phyloP scores from a whole-genome alignment of 1,140 invertebrate species.

The Drosophila equinoxialis region DNA sequence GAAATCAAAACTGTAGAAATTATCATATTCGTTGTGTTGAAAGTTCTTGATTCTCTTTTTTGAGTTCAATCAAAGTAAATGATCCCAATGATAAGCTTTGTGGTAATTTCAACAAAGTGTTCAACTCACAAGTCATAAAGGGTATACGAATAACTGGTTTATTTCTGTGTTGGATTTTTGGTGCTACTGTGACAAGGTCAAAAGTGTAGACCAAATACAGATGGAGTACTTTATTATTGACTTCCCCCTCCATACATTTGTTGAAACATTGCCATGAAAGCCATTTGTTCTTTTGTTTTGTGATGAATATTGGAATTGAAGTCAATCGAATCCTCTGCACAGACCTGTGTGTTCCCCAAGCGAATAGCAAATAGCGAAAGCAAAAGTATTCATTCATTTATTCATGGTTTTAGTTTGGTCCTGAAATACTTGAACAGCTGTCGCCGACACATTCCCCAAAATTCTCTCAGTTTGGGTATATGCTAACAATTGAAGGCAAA shows the following conservation, averaged over 20 bases:
- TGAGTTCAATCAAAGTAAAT: too few relatives aligned
- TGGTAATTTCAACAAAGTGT: too few relatives aligned
- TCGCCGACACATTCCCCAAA: neutral
- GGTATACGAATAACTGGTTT: too few relatives aligned
- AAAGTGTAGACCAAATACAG: neutral
- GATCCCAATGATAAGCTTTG: too few relatives aligned
- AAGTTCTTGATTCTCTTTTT: too few relatives aligned
- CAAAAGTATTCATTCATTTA: conserved; percentile 56
- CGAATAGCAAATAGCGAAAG: conserved; percentile 21
- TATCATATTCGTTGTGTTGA: too few relatives aligned
- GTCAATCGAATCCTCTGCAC: neutral
- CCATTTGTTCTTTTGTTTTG: conserved; percentile 5
- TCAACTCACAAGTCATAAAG: too few relatives aligned
- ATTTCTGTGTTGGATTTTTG: too few relatives aligned
- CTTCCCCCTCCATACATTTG: too few relatives aligned
- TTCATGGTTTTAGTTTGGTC: conserved; percentile 33
- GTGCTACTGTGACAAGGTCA: neutral
- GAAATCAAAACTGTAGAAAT: too few relatives aligned
- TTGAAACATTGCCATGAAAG: too few relatives aligned
- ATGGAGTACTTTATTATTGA: neutral
- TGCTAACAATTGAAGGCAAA: conserved; percentile 9
- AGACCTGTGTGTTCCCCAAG: neutral
- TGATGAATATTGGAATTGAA: conserved; percentile 8
- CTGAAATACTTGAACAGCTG: conserved; percentile 24
- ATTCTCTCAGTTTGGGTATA: conserved; percentile 3